Evolutionary conservation across 2,797 vertebrate species (phyloP), one percentile per base, ranked within the genome.

Genomic region (Hemibagrus guttatus): DNA sequence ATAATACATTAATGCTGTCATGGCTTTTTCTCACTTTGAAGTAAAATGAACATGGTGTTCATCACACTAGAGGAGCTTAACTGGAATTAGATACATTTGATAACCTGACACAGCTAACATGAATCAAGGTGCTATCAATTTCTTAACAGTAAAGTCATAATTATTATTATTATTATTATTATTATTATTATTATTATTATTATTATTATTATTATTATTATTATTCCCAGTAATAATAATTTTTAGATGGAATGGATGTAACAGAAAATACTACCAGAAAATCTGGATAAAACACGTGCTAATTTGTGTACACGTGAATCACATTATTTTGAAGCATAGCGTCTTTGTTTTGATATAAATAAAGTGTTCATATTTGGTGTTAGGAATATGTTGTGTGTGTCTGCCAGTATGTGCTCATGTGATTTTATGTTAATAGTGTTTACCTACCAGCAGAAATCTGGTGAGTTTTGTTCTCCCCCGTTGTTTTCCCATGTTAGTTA

Each of bases 11-110:
- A 66, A 85, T 39, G 49, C 35, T 49, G 58, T 21, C 28, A 85
- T 58, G 31, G 63, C 8, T 58, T 31, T 59, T 85, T 85, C 21
- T 56, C 31, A 42, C 75, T 79, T 59, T 79, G 61, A 85, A 68
- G 14, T 39, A 68, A 68, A 85, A 68, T 13, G 9, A 80, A 79
- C 63, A 69, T 39, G 52, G 35, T 58, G 31, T 39, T 79, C 84
- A 80, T 80, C 35, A 23, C 52, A 85, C 19, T 23, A n/a, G 28
- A 35, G 46, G 49, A 79, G 35, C 21, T 6, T n/a, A 78, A 56
- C 46, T 39, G 17, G 13, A n/a, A 74, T 26, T 74, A 63, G 46
- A 75, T 63, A 46, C 52, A 78, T 6, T 31, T 21, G 52, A 78
- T 58, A 31, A 35, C 28, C 8, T 19, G 52, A 56, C 75, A 78